Percentiles rank a stretch among this genome's conserved stretches.
phyloP scores from a whole-genome alignment of 2,888 invertebrate genomes.

The Hydrotaea cyrtoneurina region DNA sequence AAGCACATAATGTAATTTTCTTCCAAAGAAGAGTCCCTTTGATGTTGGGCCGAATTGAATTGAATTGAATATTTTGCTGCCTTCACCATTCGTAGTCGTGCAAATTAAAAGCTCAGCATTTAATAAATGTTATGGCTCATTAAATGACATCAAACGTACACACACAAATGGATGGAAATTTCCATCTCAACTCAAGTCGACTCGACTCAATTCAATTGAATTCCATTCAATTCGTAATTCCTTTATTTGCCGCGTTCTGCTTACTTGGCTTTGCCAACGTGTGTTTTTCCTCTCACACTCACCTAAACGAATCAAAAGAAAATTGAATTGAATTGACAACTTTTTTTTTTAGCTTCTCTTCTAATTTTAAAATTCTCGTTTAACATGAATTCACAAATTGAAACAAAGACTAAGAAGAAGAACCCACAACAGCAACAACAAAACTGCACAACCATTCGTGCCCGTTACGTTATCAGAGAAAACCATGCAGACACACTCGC shows the following conservation, averaged over 20 bases:
- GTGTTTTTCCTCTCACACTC: conserved; percentile 8
- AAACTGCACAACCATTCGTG: too few relatives aligned
- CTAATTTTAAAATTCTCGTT: conserved; percentile 9
- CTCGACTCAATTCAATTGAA: conserved; percentile 32
- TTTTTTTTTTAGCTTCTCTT: background rate
- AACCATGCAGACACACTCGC: background rate
- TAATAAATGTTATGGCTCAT: conserved; percentile 73
- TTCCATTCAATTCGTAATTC: background rate
- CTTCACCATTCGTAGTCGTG: background rate
- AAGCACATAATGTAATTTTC: background rate
- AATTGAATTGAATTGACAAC: conserved; percentile 32
- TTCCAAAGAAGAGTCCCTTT: conserved; percentile 40
- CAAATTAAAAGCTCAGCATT: conserved; percentile 64
- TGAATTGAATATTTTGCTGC: too few relatives aligned
- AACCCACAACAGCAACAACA: too few relatives aligned
- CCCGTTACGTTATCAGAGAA: background rate
- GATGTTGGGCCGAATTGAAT: conserved; percentile 21
- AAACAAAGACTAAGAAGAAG: too few relatives aligned
- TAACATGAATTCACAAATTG: conserved; percentile 2
- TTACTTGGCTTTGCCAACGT: conserved; percentile 31
- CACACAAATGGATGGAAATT: background rate
- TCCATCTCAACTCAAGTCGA: conserved; percentile 52
- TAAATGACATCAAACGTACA: conserved; percentile 72
- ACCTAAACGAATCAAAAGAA: conserved; percentile 12
- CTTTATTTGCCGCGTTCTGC: conserved; percentile 25